Evolutionary conservation across 2,797 vertebrate genomes (phyloP).

Genomic region (Pampus argenteus): DNA sequence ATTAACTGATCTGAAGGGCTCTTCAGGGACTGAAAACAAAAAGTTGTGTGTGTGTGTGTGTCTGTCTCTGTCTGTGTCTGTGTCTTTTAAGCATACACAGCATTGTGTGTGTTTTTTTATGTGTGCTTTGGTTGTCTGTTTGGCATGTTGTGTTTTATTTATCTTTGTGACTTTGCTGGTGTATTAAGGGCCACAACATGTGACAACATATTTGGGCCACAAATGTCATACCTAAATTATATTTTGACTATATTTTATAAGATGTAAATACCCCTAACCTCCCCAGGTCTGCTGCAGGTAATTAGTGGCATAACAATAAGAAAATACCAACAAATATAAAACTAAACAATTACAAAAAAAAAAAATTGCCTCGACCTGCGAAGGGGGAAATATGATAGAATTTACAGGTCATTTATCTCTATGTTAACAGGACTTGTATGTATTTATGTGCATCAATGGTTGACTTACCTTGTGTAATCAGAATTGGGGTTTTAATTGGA

Average conservation of each 20-base stretch:
- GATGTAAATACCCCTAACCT: no score
- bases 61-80: conserved; percentile 3
- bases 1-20: conserved; percentile 20
- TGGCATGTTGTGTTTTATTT: conserved; percentile 35
- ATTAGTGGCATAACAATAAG: neutral
- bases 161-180: conserved; percentile 23
- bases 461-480: conserved; percentile 16
- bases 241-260: conserved; percentile 11
- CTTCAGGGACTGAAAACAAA: conserved; percentile 12
- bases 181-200: conserved; percentile 32
- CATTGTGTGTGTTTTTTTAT: neutral
- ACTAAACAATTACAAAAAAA: neutral
- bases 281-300: neutral
- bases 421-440: neutral
- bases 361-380: no score
- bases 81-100: neutral
- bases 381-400: neutral
- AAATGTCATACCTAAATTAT: neutral
- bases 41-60: conserved; percentile 4
- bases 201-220: no score
- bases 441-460: conserved; percentile 4
- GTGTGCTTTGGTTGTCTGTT: conserved; percentile 26
- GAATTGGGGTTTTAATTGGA: conserved; percentile 31
- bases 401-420: neutral
- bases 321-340: no score